These are phyloP conservation scores for Dysdera silvatica DNA, from an alignment of 1,140 invertebrate genomes.

Conservation along the genomic window DNA sequence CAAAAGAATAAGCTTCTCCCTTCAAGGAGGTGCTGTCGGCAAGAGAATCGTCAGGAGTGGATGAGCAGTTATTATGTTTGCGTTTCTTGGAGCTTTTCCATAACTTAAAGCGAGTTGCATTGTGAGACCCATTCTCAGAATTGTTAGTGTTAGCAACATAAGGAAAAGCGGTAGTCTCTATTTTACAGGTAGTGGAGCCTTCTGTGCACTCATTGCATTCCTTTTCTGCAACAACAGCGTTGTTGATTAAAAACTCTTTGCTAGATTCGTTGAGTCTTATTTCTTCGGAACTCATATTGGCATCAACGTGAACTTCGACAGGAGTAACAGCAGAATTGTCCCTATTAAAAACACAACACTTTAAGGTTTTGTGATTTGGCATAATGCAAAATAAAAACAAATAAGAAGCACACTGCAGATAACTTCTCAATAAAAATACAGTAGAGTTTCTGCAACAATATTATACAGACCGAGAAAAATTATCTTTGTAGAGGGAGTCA, in stretches of 20 bases:
- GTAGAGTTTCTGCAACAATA: no score
- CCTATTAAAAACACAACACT: neutral
- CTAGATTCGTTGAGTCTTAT: constrained; percentile 4
- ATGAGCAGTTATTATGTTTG: constrained; percentile 8
- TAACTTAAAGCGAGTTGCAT: constrained; percentile 15
- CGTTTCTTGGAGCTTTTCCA: constrained; percentile 19
- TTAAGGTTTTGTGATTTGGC: no score
- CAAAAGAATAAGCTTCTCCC: constrained; percentile 11
- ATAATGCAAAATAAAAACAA: no score
- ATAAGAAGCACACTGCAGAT: no score
- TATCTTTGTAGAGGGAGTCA: no score
- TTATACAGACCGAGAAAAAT: no score
- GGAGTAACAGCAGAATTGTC: constrained; percentile 33
- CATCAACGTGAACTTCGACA: constrained; percentile 37
- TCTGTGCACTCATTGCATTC: neutral
- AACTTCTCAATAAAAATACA: no score
- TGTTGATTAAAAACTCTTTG: constrained; percentile 16
- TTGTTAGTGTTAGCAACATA: no score
- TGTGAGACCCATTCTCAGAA: neutral
- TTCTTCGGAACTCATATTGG: constrained; percentile 12
- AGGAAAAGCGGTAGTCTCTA: no score
- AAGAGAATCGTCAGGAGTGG: constrained; percentile 13
- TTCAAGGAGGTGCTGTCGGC: constrained; percentile 10
- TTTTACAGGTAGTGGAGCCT: neutral
- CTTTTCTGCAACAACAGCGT: constrained; percentile 4